Evolutionary conservation across 2,888 invertebrate genomes (phyloP), one percentile per base, ranked within the genome.

Genomic region (Cremastinae sp.): DNA sequence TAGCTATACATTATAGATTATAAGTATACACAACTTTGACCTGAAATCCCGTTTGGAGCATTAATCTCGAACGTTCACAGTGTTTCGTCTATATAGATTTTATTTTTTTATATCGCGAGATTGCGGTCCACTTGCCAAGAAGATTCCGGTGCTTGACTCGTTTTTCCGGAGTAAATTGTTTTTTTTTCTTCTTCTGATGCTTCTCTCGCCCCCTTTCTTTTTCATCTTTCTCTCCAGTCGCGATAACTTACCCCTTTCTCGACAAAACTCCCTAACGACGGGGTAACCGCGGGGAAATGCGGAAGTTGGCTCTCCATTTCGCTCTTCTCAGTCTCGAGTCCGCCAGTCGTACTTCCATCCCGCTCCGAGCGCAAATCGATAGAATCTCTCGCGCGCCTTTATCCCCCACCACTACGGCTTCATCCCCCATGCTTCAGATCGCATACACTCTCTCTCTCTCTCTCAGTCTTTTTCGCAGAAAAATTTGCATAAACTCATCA

Each of bases 321-420:
- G 80, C 70, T 80, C 79, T 78, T 73, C 78, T 78, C 61, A 45
- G 56, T 78, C 79, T 75, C 79, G 9, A 36, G 61, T 66, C 71
- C 70, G 62, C 61, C 59, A 41, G 65, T 38, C 73, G 80, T 78
- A 79, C 82, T 83, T 82, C 83, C 83, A 83, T 83, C 81, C 82
- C 79, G 80, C 79, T 72, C 80, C 78, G 84, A 84, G 85, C 84
- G 83, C 83, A 85, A 86, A 86, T 87, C 87, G 86, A 87, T 87
- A 87, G 83, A 83, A 78, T 81, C 78, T 74, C 80, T 74, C 78
- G 77, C 79, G 58, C 65, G 62, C 65, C 49, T 49, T 38, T 74
- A 58, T 70, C 77, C 51, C 53, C 53, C 34, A 43, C 66, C 58
- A 62, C 51, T 69, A 59, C 54, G 45, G 34, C 58, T 49, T 72